A percentile compares a stretch with the other conserved stretches of the same genome.
phyloP scores from a whole-genome alignment of 2,888 invertebrate species.

The Dolomedes plantarius region DNA sequence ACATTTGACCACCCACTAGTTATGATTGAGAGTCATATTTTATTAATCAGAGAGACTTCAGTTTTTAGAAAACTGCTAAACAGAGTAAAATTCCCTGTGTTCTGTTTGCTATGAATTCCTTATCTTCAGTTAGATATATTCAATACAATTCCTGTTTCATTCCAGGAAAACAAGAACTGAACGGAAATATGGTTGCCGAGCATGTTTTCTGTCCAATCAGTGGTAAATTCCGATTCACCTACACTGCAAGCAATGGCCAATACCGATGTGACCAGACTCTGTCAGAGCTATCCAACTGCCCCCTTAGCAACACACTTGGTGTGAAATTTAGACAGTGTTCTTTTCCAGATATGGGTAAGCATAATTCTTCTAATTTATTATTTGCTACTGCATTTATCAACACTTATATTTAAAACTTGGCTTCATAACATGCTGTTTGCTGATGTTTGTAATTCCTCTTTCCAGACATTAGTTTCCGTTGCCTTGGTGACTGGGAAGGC shows the following conservation, averaged over 20 bases:
- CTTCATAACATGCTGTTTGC: no score
- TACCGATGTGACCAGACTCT: slow-evolving; percentile 80
- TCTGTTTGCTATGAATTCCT: no score
- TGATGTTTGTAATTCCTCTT: no score
- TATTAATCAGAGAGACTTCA: no score
- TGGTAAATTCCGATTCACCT: slow-evolving; percentile 81
- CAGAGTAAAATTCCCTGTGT: no score
- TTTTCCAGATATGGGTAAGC: slow-evolving; percentile 80
- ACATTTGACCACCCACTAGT: no score
- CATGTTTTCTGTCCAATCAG: slow-evolving; percentile 82
- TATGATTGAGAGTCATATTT: no score
- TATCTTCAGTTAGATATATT: no score
- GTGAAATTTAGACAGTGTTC: slow-evolving; percentile 81
- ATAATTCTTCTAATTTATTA: neutral
- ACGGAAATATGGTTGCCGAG: slow-evolving; percentile 74
- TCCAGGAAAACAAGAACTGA: slow-evolving; percentile 55
- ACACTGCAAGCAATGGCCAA: slow-evolving; percentile 79
- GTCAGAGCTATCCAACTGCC: slow-evolving; percentile 81
- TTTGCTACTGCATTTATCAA: no score
- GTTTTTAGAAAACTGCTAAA: no score
- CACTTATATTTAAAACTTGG: no score
- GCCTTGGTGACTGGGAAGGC: slow-evolving; percentile 82
- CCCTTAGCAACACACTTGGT: slow-evolving; percentile 81
- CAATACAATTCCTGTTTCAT: neutral
- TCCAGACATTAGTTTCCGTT: slow-evolving; percentile 81